A percentile compares a stretch with the other conserved stretches of the same genome.
These are phyloP conservation scores for Holcopasites calliopsidis DNA, from an alignment of 1,140 invertebrate species.

Conservation along the genomic window DNA sequence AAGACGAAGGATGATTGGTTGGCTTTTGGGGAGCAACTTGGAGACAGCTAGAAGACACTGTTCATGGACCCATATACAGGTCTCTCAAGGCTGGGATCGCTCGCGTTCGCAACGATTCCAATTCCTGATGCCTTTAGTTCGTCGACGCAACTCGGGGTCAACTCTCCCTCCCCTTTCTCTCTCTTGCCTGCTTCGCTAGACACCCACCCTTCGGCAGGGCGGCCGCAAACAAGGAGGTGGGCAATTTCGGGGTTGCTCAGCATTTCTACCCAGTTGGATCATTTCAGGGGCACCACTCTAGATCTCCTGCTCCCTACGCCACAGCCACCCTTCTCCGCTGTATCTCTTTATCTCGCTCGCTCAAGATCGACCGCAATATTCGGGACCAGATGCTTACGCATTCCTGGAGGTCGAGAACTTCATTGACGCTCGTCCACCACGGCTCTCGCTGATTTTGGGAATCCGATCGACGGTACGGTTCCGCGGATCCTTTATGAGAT, in stretches of 20 bases:
- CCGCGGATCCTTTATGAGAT: constrained; percentile 7
- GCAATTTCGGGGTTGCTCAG: constrained; percentile 75
- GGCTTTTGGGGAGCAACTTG: constrained; percentile 32
- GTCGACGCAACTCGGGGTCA: neutral
- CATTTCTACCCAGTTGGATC: constrained; percentile 63
- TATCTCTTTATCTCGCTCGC: neutral
- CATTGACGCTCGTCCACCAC: constrained; percentile 14
- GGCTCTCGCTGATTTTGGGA: constrained; percentile 18
- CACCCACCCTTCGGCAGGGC: constrained; percentile 50
- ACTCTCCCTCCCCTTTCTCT: neutral
- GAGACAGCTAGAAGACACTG: constrained; percentile 31
- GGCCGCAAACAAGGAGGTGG: constrained; percentile 70
- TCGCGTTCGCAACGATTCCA: constrained; percentile 49
- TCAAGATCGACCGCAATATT: constrained; percentile 50
- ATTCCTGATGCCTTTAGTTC: constrained; percentile 42
- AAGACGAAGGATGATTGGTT: constrained; percentile 58
- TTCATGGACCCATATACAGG: neutral
- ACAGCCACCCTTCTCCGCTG: neutral
- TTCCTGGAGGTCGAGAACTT: constrained; percentile 26
- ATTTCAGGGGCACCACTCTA: neutral
- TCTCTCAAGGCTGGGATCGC: constrained; percentile 19
- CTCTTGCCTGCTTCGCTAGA: neutral
- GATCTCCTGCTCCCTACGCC: too few relatives aligned
- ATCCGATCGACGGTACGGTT: constrained; percentile 14
- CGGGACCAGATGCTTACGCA: constrained; percentile 36